Evolutionary conservation across 2,888 invertebrate genomes (phyloP).

Genomic region (Lasiommata megera): DNA sequence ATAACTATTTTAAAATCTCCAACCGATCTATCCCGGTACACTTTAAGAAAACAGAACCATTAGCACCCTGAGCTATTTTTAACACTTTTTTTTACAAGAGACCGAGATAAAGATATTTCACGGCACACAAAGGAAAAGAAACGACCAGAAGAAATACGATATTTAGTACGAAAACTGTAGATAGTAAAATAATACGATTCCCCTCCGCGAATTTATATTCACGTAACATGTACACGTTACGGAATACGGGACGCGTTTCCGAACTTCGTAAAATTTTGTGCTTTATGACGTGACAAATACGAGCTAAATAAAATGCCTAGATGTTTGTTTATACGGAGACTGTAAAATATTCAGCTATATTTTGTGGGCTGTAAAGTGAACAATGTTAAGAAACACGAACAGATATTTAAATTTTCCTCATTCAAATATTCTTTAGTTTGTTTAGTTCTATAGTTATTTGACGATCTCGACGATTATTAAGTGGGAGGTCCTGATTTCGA

Average conservation of each 20-base stretch:
- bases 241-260: slow-evolving; percentile 1
- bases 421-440: no score
- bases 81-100: background rate
- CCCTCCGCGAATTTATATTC: slow-evolving; percentile 21
- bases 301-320: slow-evolving; percentile 8
- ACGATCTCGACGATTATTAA: no score
- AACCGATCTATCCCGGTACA: background rate
- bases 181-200: slow-evolving; percentile 23
- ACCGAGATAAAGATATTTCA: background rate
- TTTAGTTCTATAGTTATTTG: no score
- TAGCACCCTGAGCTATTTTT: background rate
- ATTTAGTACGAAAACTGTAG: slow-evolving; percentile 17
- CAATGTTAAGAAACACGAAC: no score
- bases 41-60: background rate
- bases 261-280: slow-evolving; percentile 24
- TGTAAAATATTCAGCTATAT: background rate
- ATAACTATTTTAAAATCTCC: background rate
- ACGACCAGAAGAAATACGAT: slow-evolving; percentile 1
- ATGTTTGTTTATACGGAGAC: background rate
- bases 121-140: background rate
- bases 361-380: no score
- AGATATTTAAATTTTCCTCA: no score
- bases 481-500: no score
- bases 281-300: slow-evolving; percentile 14
- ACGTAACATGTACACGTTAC: slow-evolving; percentile 4